Base-by-base conservation (phyloP, 2,888 invertebrate genomes). In the Campopleginae sp. region DNA sequence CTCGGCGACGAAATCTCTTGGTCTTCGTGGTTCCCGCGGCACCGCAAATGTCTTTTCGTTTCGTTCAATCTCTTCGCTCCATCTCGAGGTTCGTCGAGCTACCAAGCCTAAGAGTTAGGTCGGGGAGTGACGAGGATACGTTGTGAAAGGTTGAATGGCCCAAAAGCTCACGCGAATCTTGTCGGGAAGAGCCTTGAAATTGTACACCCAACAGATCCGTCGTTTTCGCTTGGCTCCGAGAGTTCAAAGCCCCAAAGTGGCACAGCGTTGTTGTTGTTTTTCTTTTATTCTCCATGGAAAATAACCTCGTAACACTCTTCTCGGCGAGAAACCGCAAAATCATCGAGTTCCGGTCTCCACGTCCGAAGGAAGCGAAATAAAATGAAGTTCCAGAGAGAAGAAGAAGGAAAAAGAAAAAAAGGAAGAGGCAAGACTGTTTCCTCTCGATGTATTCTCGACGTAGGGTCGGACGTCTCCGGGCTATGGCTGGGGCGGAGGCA, bases 381-480 rank as follows among this genome's bases (percentile, higher is more conserved):
- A 77, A 54, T 27, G 31, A 54, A 54, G 10, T 12, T 54, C 19
- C 0, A 10, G 54, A 33, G n/a, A 14, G 33, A 78, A 17, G 44
- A 38, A 33, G 63, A 65, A 33, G n/a, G 42, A 38, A 51, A 54
- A 14, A 58, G 33, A 79, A 78, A 14, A 58, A 31, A 79, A 78
- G 66, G 31, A 51, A 31, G 31, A 46, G 72, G 51, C 38, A 78
- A 31, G n/a, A n/a, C n/a, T n/a, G 51, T 72, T 72, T 82, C 58
- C 54, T 74, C 51, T 65, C 63, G 38, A 58, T 42, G 58, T 42
- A 80, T 71, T 82, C 44, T 33, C 51, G 68, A 66, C 79, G 42
- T 74, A 80, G 71, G 51, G 70, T 48, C 44, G 66, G 72, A 17
- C 42, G 71, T n/a, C n/a, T 44, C 1, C 23, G 48, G 51, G 58